phyloP scores from a whole-genome alignment of 2,113 vertebrate genomes.

The Gnathonemus longibarbis region DNA sequence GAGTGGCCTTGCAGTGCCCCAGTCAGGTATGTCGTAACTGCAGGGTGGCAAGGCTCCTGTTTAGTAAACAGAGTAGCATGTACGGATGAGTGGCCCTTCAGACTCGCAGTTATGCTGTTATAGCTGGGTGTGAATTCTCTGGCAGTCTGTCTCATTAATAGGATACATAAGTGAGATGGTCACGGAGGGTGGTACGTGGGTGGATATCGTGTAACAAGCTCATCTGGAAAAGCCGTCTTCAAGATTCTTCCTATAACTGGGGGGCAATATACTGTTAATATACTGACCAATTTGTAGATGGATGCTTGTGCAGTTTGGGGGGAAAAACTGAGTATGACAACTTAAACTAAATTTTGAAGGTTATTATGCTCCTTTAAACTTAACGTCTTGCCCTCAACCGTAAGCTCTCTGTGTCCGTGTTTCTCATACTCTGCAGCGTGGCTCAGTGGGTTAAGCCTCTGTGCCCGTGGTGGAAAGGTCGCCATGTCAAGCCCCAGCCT shows the following conservation, averaged over 20 bases:
- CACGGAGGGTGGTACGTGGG: background rate
- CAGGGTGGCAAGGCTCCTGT: background rate
- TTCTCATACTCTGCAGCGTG: background rate
- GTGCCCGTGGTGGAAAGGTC: too few relatives aligned
- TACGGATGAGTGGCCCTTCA: constrained; percentile 26
- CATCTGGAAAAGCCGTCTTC: constrained; percentile 16
- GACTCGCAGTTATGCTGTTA: constrained; percentile 35
- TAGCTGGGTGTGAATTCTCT: constrained; percentile 45
- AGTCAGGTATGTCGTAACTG: background rate
- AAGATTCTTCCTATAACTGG: constrained; percentile 35
- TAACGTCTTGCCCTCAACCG: background rate
- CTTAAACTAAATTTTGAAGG: too few relatives aligned
- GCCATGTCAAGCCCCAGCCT: too few relatives aligned
- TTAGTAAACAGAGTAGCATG: constrained; percentile 8
- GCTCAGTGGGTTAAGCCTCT: background rate
- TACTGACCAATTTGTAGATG: background rate
- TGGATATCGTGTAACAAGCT: background rate
- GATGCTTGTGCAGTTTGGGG: background rate
- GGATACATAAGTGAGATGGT: constrained; percentile 29
- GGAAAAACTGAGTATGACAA: background rate
- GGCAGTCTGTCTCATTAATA: constrained; percentile 43
- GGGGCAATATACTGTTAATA: background rate
- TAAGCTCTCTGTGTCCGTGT: background rate
- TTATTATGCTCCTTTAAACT: background rate
- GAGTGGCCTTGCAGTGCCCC: background rate